Conservation (phyloP, 2,888 invertebrate genomes). For the Acleris emargana region DNA sequence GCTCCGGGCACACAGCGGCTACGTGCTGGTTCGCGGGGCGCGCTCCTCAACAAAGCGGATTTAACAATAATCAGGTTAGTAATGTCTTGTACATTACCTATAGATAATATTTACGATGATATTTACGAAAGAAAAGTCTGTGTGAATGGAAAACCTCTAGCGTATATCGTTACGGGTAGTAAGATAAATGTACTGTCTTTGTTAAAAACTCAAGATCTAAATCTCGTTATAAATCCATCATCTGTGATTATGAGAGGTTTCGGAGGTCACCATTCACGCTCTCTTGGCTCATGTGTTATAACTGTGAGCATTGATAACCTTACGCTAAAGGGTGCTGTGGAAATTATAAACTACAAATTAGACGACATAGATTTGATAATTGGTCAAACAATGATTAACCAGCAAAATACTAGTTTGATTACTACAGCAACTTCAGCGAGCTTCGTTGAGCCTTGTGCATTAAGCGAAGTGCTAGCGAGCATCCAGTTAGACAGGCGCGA, state of each 20-base stretch:
- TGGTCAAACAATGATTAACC: conserved; percentile 33
- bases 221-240: too few species aligned
- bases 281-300: conserved; percentile 17
- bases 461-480: too few species aligned
- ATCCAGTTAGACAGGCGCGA: too few species aligned
- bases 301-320: conserved; percentile 19
- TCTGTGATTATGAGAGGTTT: too few species aligned
- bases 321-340: background rate
- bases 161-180: conserved; percentile 38
- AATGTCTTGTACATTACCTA: conserved; percentile 10
- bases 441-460: conserved; percentile 4
- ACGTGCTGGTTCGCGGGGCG: conserved; percentile 37
- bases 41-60: conserved; percentile 6
- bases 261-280: conserved; percentile 9
- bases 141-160: conserved; percentile 18
- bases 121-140: conserved; percentile 26
- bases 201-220: background rate
- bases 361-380: conserved; percentile 28
- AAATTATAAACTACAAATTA: conserved; percentile 7
- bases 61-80: conserved; percentile 23
- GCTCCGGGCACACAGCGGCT: conserved; percentile 35
- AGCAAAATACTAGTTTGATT: conserved; percentile 22
- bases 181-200: conserved; percentile 31
- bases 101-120: conserved; percentile 5
- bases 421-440: conserved; percentile 21